Percentiles rank a stretch among this genome's conserved stretches.
Conservation (phyloP, 2,797 vertebrate genomes). For the Manis pentadactyla region DNA sequence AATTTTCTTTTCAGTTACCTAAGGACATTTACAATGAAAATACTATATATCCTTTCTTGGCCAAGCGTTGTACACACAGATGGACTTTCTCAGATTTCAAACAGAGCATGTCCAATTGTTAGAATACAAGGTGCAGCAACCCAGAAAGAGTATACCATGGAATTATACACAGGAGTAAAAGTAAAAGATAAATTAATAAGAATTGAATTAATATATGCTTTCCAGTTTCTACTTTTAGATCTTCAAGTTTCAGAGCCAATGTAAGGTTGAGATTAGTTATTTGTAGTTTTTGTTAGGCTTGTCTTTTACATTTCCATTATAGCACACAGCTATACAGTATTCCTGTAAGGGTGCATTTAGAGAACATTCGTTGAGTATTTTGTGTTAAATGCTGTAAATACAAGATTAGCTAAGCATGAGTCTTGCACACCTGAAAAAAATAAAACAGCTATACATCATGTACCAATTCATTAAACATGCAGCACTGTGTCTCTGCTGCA, state of each 20-base stretch:
- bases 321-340: neutral
- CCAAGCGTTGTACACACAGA: neutral
- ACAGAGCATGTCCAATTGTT: neutral
- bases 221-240: neutral
- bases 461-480: neutral
- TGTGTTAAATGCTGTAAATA: neutral
- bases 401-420: neutral
- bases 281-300: neutral
- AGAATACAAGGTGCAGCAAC: neutral
- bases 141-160: neutral
- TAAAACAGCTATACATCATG: neutral
- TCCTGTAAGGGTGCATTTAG: neutral
- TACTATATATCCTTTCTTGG: neutral
- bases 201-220: neutral
- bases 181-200: neutral
- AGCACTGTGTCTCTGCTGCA: neutral
- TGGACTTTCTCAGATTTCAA: neutral
- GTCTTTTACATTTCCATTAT: neutral
- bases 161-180: slow-evolving; percentile 6
- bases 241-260: neutral
- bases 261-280: neutral
- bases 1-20: slow-evolving; percentile 7
- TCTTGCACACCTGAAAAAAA: neutral
- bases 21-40: neutral
- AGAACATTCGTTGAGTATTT: neutral